A percentile compares a stretch with the other conserved stretches of the same genome.
phyloP scores from a whole-genome alignment of 2,113 vertebrate species.

The Microtus montanus region DNA sequence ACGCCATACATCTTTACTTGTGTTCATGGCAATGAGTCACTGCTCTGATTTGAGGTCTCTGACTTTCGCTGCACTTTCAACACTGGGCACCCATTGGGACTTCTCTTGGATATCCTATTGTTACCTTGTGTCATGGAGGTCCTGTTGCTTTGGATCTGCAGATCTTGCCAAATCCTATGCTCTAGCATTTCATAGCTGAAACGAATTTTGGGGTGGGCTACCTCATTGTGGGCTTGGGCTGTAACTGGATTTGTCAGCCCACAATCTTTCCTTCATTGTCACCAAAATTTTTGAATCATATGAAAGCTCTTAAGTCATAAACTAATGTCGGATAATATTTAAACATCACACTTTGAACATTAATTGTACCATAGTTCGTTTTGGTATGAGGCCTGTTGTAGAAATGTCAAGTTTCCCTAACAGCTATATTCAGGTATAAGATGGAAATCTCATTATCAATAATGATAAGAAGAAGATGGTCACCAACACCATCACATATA shows the following conservation, averaged over 20 bases:
- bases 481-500: background rate
- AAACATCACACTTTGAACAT: constrained; percentile 8
- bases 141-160: background rate
- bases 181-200: background rate
- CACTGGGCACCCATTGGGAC: background rate
- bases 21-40: background rate
- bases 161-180: background rate
- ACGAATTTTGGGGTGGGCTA: background rate
- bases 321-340: constrained; percentile 4
- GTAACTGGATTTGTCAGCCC: background rate
- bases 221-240: background rate
- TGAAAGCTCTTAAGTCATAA: background rate
- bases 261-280: background rate
- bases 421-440: background rate
- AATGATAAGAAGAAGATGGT: background rate
- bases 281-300: background rate
- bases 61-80: background rate
- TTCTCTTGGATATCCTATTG: background rate
- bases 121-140: background rate
- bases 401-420: background rate
- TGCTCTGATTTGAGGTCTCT: background rate
- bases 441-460: background rate
- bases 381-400: background rate
- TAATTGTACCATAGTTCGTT: background rate
- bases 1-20: background rate